These are phyloP conservation scores for Dromius quadrimaculatus DNA, from an alignment of 2,888 invertebrate genomes.

Conservation along the genomic window DNA sequence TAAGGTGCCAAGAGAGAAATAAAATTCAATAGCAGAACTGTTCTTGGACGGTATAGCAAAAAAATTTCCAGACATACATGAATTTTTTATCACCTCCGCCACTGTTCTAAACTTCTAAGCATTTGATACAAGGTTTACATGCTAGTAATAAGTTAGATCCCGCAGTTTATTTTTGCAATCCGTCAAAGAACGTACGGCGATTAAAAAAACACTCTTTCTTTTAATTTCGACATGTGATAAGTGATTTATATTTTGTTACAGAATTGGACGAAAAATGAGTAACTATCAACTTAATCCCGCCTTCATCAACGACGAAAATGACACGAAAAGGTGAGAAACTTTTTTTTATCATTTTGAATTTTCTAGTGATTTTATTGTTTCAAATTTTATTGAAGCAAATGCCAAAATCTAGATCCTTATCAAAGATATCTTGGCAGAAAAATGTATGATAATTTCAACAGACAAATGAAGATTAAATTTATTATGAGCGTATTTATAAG, in stretches of 20 bases:
- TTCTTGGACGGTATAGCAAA: background rate
- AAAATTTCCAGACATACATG: background rate
- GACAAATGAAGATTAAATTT: too few relatives aligned
- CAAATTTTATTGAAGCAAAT: too few relatives aligned
- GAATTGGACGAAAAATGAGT: slow-evolving; percentile 57
- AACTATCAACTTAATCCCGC: slow-evolving; percentile 69
- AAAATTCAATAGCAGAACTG: background rate
- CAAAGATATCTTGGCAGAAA: too few relatives aligned
- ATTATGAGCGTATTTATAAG: too few relatives aligned
- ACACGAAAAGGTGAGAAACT: slow-evolving; percentile 65
- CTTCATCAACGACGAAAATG: slow-evolving; percentile 69
- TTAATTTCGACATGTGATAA: background rate
- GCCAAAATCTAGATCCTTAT: too few relatives aligned
- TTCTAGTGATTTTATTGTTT: too few relatives aligned
- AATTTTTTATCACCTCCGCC: background rate
- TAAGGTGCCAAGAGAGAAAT: too few relatives aligned
- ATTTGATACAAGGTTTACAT: slow-evolving; percentile 11
- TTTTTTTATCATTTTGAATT: background rate
- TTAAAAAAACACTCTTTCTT: background rate
- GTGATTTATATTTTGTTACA: slow-evolving; percentile 11
- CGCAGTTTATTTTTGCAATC: background rate
- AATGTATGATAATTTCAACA: too few relatives aligned
- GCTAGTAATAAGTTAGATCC: background rate
- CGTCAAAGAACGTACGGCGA: background rate
- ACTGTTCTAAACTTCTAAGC: background rate